These are phyloP conservation scores for Orgyia antiqua DNA, from an alignment of 2,888 invertebrate species.

Conservation along the genomic window DNA sequence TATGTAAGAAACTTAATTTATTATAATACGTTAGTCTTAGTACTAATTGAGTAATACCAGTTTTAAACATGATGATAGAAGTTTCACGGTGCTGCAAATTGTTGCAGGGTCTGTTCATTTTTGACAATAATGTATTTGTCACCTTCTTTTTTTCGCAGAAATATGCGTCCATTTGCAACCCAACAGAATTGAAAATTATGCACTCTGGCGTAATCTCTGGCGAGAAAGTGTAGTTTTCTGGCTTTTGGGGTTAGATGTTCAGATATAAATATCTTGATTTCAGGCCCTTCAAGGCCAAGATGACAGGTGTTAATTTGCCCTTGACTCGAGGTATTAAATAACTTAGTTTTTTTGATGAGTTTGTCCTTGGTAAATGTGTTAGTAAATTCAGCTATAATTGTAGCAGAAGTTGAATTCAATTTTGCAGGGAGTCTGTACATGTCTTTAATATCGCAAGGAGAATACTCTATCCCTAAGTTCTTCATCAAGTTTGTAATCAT, in stretches of 20 bases:
- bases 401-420: not conserved
- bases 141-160: not conserved
- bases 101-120: slow-evolving; percentile 1
- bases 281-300: not conserved
- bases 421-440: not conserved
- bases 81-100: not conserved
- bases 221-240: slow-evolving; percentile 1
- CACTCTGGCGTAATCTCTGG: not conserved
- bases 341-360: not conserved
- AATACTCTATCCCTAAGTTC: not conserved
- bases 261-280: not conserved
- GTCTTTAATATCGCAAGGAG: not conserved
- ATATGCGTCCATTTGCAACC: slow-evolving; percentile 1
- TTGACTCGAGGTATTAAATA: not conserved
- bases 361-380: not conserved
- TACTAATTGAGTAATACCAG: too few relatives aligned
- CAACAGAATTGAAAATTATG: not conserved
- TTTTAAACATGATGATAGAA: too few relatives aligned
- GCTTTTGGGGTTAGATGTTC: not conserved
- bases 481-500: not conserved
- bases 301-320: not conserved
- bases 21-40: too few relatives aligned
- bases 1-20: too few relatives aligned
- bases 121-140: not conserved
- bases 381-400: not conserved